These are phyloP conservation scores for Galaxias olidus DNA, from an alignment of 2,797 vertebrate genomes.

Conservation along the genomic window DNA sequence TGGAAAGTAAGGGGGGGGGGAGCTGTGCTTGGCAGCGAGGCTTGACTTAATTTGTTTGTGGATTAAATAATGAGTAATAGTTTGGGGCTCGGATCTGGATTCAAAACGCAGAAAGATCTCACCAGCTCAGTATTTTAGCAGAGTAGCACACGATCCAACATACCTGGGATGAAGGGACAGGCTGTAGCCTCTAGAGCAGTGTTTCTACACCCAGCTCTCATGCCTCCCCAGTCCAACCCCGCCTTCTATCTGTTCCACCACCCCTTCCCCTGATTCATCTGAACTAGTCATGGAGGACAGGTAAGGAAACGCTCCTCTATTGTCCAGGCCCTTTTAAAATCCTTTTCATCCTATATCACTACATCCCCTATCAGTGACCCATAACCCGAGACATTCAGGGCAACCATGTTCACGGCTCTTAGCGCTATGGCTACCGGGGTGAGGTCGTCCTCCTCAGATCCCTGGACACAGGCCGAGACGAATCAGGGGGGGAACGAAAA, in stretches of 20 bases:
- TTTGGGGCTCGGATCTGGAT: conserved; percentile 3
- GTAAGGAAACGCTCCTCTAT: too few relatives aligned
- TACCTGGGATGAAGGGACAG: background rate
- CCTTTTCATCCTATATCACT: conserved; percentile 1
- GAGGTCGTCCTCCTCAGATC: conserved; percentile 58
- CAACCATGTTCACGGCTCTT: background rate
- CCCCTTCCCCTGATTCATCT: background rate
- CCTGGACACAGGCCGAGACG: conserved; percentile 9
- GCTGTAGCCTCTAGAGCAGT: background rate
- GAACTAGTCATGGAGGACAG: too few relatives aligned
- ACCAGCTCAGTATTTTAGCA: too few relatives aligned
- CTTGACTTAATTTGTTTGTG: conserved; percentile 31
- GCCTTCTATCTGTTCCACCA: background rate
- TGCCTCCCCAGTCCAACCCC: too few relatives aligned
- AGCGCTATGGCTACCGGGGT: conserved; percentile 45
- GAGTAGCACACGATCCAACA: too few relatives aligned
- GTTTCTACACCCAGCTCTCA: too few relatives aligned
- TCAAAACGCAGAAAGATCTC: background rate
- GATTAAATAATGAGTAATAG: conserved; percentile 26
- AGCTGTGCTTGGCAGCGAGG: conserved; percentile 25
- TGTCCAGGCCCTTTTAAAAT: background rate
- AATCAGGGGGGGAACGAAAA: conserved; percentile 45
- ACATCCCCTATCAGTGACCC: too few relatives aligned
- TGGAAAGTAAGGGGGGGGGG: conserved; percentile 26
- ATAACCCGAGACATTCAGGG: too few relatives aligned